Evolutionary conservation across 1,140 invertebrate genomes (phyloP), one percentile per base, ranked within the genome.

Genomic region (Sycobia sp.): DNA sequence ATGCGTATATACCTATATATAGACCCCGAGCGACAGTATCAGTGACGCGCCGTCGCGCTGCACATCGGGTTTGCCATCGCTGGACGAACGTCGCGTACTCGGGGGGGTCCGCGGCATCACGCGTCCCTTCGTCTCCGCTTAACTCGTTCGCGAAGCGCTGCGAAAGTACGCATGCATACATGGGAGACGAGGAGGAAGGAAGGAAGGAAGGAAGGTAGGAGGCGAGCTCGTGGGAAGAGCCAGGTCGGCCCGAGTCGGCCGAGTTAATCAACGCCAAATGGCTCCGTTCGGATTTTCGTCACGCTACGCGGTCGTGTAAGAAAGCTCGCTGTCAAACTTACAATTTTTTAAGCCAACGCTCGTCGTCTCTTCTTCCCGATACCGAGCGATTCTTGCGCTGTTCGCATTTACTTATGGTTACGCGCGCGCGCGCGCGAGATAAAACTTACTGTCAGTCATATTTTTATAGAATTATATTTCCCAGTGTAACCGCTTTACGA

Each of bases 11-110:
- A n/a, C n/a, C n/a, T n/a, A n/a, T n/a, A n/a, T n/a, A n/a, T n/a
- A n/a, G n/a, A n/a, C n/a, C n/a, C n/a, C n/a, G n/a, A n/a, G n/a
- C n/a, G n/a, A n/a, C n/a, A n/a, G n/a, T n/a, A n/a, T n/a, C n/a
- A n/a, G n/a, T n/a, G n/a, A n/a, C n/a, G n/a, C n/a, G n/a, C n/a
- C n/a, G n/a, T n/a, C n/a, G n/a, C n/a, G 39, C 39, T 25, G 22
- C 29, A 9, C 41, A 10, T 49, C 29, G 56, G 18, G n/a, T 36
- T 59, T 59, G 36, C 49, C 27, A 43, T 43, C 61, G 61, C 66
- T 60, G 57, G 64, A 71, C 62, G 65, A 63, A 65, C 66, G 62
- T 16, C 25, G n/a, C n/a, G 49, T 62, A 58, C 39, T 32, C 62
- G 16, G 44, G 58, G 67, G 59, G 67, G 67, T 68, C 67, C 49